Conservation (phyloP, 2,888 invertebrate genomes). For the Pachydiplax longipennis region DNA sequence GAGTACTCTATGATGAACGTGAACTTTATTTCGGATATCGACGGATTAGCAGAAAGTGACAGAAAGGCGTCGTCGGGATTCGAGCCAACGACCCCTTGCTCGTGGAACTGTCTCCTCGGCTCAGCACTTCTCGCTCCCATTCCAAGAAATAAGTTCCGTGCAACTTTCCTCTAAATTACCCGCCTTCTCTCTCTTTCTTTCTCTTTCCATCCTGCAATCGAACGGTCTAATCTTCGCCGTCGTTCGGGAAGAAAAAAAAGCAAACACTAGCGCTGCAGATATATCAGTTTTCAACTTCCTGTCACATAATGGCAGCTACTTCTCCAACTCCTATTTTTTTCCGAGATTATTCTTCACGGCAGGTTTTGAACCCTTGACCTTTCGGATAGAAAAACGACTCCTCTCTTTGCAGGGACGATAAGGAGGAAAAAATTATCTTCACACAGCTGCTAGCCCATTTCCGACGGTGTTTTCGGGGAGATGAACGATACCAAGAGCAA, state of each 20-base stretch:
- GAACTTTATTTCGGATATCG: too few relatives aligned
- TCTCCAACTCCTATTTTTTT: neutral
- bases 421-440: neutral
- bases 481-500: too few relatives aligned
- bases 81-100: neutral
- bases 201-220: neutral
- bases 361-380: neutral
- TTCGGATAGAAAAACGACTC: neutral
- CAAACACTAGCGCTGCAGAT: neutral
- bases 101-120: neutral
- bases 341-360: neutral
- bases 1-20: too few relatives aligned
- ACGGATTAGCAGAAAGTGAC: neutral
- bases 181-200: neutral
- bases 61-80: neutral
- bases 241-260: neutral
- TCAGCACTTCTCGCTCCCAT: neutral
- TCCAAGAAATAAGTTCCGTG: neutral
- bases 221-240: neutral
- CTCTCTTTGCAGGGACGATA: neutral
- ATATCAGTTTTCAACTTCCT: slow-evolving; percentile 1
- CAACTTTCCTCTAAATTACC: neutral
- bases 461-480: neutral
- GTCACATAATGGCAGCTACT: neutral
- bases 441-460: neutral